Base-by-base conservation (phyloP, 1,140 invertebrate genomes). In the Globodera rostochiensis region DNA sequence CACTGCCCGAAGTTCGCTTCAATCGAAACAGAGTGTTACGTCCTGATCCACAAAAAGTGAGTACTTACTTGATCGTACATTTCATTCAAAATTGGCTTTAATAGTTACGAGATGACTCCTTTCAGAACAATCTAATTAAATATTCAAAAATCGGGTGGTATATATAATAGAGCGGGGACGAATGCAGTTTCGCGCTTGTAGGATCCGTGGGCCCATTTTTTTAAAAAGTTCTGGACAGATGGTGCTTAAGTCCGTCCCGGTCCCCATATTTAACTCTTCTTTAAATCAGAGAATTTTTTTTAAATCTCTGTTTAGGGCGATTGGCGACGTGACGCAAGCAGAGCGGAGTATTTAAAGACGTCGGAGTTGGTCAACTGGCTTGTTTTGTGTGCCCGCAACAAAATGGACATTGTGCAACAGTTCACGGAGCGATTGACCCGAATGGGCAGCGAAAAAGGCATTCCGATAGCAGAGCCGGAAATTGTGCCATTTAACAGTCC, bases 361-460 rank as follows among this genome's bases (percentile, higher is more conserved):
- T 45, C 11, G 49, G 25, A 64, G 25, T 69, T 78, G 66, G 19
- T 13, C 1, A 70, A 78, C n/a, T 78, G 77, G 77, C 49, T 78
- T 45, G 70, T 78, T 25, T 47, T 78, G 7, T 78, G 77, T 47
- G 21, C 53, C 3, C 66, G 25, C 11, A 11, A 70, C 36, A 21
- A 49, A 25, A 3, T 15, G 3, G 57, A 69, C 13, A 25, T 45
- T 64, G 57, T 8, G 7, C n/a, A 46, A 5, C 57, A 70, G 8
- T 78, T 78, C 47, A 25, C 21, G 19, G 36, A 50, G 3, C 66
- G 66, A 46, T n/a, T 78, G 25, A 13, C 15, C 4, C 64, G 71
- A n/a, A 80, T 80, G 79, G 79, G 49, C 46, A 80, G n/a, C 11
- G 47, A 80, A 57, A 80, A 80, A 13, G 70, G 70, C 60, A 80